Conservation (phyloP, 2,797 vertebrate species). For the Neopelma chrysocephalum region DNA sequence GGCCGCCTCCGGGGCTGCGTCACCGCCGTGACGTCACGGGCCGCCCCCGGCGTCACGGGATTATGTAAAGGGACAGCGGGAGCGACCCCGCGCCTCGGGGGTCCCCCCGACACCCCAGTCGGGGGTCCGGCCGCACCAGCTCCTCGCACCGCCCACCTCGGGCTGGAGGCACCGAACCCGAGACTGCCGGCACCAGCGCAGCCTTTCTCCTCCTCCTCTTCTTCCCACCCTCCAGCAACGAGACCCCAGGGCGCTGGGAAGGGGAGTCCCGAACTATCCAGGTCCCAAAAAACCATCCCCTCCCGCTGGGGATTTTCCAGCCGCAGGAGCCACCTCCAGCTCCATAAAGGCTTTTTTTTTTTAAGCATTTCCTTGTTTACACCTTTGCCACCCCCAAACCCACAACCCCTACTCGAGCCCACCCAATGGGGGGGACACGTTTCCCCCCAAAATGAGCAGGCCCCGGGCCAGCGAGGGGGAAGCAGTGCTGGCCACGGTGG, state of each 20-base stretch:
- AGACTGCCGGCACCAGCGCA: not conserved
- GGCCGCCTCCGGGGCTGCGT: not conserved
- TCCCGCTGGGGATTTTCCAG: not conserved
- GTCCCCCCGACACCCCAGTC: not conserved
- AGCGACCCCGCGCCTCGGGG: not conserved
- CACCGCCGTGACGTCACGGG: not conserved
- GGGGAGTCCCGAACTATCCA: not conserved
- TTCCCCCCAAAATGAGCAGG: fast-evolving
- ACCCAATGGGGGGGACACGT: fast-evolving
- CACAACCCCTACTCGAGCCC: not conserved
- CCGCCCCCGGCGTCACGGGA: not conserved
- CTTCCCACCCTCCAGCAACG: not conserved
- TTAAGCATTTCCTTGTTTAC: not conserved
- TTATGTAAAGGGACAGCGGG: not conserved
- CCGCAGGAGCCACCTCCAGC: not conserved
- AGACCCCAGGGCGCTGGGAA: not conserved
- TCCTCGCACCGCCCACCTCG: not conserved
- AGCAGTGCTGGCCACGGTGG: fast-evolving
- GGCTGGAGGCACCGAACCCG: not conserved
- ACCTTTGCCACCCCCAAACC: not conserved
- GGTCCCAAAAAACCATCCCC: not conserved
- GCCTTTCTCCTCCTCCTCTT: not conserved
- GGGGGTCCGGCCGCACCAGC: not conserved
- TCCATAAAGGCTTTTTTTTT: not conserved
- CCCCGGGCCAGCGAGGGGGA: not conserved